A percentile compares a stretch with the other conserved stretches of the same genome.
These are phyloP conservation scores for Tetanocera ferruginea DNA, from an alignment of 2,888 invertebrate species.

Conservation along the genomic window DNA sequence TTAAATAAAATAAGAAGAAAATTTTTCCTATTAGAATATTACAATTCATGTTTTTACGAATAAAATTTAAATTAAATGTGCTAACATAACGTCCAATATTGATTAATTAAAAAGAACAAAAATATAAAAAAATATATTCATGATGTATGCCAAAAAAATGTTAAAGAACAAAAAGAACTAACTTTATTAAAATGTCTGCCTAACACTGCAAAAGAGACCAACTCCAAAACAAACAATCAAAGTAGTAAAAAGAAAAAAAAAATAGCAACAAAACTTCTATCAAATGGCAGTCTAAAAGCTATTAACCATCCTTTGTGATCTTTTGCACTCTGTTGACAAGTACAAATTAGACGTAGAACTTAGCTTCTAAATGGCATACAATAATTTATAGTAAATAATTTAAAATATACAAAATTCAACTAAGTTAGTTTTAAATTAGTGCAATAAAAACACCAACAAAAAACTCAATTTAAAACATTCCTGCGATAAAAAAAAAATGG, in stretches of 20 bases:
- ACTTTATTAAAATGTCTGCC: conserved; percentile 2
- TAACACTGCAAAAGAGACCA: background rate
- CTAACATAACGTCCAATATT: conserved; percentile 23
- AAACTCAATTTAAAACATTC: conserved; percentile 45
- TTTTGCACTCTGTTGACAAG: conserved; percentile 43
- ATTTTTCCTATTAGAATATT: background rate
- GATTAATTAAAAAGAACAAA: background rate
- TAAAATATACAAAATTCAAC: conserved; percentile 36
- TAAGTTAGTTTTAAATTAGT: conserved; percentile 43
- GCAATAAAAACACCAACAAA: conserved; percentile 40
- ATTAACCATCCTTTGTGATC: conserved; percentile 26
- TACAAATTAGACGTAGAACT: conserved; percentile 52
- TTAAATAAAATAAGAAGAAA: conserved; percentile 7
- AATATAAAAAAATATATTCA: background rate
- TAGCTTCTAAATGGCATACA: conserved; percentile 43
- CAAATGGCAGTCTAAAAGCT: background rate
- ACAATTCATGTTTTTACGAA: background rate
- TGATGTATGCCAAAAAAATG: background rate
- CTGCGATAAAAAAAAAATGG: conserved; percentile 51
- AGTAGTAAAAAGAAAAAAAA: background rate
- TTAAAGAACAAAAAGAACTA: background rate
- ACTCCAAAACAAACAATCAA: background rate
- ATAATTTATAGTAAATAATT: conserved; percentile 39
- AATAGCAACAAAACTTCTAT: background rate
- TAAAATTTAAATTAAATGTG: conserved; percentile 7